Evolutionary conservation across 2,113 vertebrate genomes (phyloP).

Genomic region (Acrocephalus arundinaceus): DNA sequence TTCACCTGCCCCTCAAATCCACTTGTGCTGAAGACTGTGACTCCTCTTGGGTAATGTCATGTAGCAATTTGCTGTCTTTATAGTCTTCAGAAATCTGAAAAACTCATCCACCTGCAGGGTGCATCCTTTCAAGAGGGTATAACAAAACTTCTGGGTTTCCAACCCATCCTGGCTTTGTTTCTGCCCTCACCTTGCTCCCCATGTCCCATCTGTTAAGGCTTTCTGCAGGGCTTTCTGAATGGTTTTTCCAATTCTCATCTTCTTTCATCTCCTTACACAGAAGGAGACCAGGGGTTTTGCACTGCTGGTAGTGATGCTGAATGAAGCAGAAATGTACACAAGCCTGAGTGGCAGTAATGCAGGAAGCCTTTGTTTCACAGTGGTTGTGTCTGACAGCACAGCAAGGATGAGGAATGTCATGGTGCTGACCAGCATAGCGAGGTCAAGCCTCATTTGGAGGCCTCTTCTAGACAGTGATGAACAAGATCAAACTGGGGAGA

Average conservation of each 20-base stretch:
- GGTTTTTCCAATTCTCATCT: not conserved
- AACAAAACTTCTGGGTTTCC: not conserved
- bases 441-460: not conserved
- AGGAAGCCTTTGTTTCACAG: not conserved
- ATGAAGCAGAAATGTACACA: not conserved
- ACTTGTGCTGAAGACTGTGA: not conserved
- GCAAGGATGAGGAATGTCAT: not conserved
- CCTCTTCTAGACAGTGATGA: not conserved
- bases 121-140: not conserved
- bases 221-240: not conserved
- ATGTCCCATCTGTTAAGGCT: not conserved
- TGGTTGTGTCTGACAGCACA: not conserved
- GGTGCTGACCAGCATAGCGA: rapidly evolving
- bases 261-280: not conserved
- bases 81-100: not conserved
- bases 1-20: not conserved
- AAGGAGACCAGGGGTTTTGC: not conserved
- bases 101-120: not conserved
- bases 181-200: not conserved
- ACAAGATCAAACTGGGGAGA: not conserved
- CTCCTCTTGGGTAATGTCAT: not conserved
- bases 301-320: not conserved
- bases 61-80: not conserved
- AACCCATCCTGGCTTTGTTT: not conserved
- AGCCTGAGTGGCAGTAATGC: not conserved